Percentiles rank a stretch among this genome's conserved stretches.
phyloP scores from a whole-genome alignment of 2,113 vertebrate genomes.

The Brachypteracias leptosomus region DNA sequence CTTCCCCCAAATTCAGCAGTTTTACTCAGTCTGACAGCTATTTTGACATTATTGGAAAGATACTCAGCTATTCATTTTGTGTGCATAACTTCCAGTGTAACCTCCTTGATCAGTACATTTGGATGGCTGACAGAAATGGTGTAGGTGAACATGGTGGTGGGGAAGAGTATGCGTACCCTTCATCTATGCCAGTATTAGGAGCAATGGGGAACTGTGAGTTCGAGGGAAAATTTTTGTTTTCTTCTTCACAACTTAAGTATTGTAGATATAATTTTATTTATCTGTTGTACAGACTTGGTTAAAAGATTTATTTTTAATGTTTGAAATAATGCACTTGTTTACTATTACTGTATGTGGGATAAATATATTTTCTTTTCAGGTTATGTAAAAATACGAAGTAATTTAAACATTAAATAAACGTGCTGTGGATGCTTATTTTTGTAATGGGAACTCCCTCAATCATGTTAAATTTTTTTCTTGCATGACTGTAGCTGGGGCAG shows the following conservation, averaged over 20 bases:
- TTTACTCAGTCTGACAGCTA: neutral
- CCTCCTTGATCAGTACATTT: neutral
- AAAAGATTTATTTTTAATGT: constrained; percentile 72
- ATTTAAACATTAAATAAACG: constrained; percentile 74
- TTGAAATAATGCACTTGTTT: constrained; percentile 74
- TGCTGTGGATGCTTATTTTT: constrained; percentile 80
- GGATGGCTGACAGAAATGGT: neutral
- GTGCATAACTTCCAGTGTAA: constrained; percentile 17
- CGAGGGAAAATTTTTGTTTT: constrained; percentile 10
- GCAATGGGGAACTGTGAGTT: constrained; percentile 24
- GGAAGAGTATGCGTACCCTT: neutral
- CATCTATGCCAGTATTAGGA: constrained; percentile 31
- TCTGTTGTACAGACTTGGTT: constrained; percentile 71
- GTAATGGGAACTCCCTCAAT: constrained; percentile 67
- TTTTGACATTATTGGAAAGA: neutral
- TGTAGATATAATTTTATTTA: constrained; percentile 71
- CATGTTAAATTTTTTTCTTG: neutral
- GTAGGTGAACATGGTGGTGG: neutral
- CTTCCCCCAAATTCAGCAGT: neutral
- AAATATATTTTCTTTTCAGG: constrained; percentile 71
- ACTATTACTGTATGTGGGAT: constrained; percentile 54
- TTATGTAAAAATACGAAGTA: constrained; percentile 58
- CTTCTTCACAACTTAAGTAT: constrained; percentile 62
- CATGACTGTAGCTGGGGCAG: neutral
- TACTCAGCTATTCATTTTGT: neutral